Percentiles rank a stretch among this genome's conserved stretches.
Conservation (phyloP, 1,140 invertebrate species). For the Zaprionus ornatus region DNA sequence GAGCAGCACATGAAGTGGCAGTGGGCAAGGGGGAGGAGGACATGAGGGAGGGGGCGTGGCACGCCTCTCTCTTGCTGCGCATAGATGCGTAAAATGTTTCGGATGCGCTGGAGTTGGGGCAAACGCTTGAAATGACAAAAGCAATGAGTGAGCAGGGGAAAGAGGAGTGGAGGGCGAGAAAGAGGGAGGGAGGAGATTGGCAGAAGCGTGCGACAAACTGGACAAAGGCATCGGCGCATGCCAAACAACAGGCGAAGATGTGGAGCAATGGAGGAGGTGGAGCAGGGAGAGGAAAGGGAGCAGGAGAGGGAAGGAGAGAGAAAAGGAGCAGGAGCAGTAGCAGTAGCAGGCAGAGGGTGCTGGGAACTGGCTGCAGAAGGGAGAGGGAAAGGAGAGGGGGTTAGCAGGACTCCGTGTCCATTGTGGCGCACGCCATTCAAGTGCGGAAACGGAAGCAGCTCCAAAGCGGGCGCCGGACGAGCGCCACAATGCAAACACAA, state of each 20-base stretch:
- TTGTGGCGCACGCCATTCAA: slow-evolving; percentile 77
- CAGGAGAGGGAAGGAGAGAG: slow-evolving; percentile 9
- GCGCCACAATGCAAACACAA: slow-evolving; percentile 77
- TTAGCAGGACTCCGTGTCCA: slow-evolving; percentile 34
- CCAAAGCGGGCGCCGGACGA: slow-evolving; percentile 40
- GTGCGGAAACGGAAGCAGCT: slow-evolving; percentile 75
- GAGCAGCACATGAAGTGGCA: not conserved
- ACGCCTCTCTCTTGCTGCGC: slow-evolving; percentile 21
- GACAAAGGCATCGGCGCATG: slow-evolving; percentile 71
- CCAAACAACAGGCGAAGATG: slow-evolving; percentile 52
- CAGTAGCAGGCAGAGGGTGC: no score
- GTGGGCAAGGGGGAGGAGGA: no score
- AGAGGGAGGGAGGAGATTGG: not conserved
- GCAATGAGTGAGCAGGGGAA: slow-evolving; percentile 1
- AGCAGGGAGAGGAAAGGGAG: not conserved
- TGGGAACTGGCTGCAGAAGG: not conserved
- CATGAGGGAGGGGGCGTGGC: not conserved
- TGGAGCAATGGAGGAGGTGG: not conserved
- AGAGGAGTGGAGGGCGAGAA: not conserved
- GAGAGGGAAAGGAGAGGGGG: not conserved
- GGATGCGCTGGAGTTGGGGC: slow-evolving; percentile 39
- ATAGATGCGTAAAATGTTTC: slow-evolving; percentile 77
- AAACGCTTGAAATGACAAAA: slow-evolving; percentile 6
- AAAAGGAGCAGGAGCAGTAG: not conserved
- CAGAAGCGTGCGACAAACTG: slow-evolving; percentile 59